phyloP scores from a whole-genome alignment of 2,888 invertebrate species.

The Eristalis intricaria region DNA sequence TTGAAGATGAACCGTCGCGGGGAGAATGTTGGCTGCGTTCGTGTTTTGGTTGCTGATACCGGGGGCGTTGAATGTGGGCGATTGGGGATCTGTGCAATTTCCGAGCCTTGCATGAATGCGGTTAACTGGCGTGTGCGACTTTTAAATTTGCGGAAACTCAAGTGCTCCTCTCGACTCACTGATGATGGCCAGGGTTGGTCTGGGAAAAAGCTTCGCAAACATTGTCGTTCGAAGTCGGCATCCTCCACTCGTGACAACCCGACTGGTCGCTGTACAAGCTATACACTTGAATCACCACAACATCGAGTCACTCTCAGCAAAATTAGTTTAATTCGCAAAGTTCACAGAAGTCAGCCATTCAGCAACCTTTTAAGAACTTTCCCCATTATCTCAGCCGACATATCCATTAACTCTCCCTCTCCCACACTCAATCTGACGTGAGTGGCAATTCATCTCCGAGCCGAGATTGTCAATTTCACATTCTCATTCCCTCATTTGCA shows the following conservation, averaged over 20 bases:
- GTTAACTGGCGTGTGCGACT: too few species aligned
- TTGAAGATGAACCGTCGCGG: not conserved
- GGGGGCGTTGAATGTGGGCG: not conserved
- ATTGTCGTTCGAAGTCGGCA: too few species aligned
- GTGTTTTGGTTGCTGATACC: not conserved
- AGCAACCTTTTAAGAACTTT: not conserved
- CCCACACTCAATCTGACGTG: not conserved
- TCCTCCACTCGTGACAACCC: too few species aligned
- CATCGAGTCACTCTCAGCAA: not conserved
- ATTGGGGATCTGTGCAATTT: too few species aligned
- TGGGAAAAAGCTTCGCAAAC: too few species aligned
- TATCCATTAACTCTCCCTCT: not conserved
- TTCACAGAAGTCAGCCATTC: not conserved
- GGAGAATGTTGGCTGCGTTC: not conserved
- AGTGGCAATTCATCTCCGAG: not conserved
- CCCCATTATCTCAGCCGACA: not conserved
- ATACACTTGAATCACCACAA: not conserved
- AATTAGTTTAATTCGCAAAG: not conserved
- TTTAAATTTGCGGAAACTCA: too few species aligned
- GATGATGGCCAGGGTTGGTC: too few species aligned
- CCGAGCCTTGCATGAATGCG: too few species aligned
- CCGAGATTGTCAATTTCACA: not conserved
- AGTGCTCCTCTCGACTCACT: too few species aligned
- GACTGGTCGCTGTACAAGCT: too few species aligned
- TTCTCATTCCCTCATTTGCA: slow-evolving; percentile 19